A percentile compares a stretch with the other conserved stretches of the same genome.
phyloP scores from a whole-genome alignment of 2,888 invertebrate genomes.

The Hirtodrosophila alboralis region DNA sequence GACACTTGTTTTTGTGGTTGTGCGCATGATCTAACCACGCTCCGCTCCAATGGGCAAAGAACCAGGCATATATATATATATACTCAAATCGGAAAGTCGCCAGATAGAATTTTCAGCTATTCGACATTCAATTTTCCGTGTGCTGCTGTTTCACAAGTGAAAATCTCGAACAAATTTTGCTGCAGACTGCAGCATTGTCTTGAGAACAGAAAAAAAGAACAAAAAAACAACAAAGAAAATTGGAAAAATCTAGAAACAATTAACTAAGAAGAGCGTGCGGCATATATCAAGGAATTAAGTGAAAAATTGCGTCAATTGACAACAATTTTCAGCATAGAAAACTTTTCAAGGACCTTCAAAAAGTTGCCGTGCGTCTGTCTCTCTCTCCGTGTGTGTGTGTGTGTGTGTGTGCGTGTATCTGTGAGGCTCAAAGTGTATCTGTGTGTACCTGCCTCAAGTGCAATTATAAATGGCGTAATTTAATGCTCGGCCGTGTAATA shows the following conservation, averaged over 20 bases:
- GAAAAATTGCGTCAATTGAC: slow-evolving; percentile 22
- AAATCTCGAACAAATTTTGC: slow-evolving; percentile 30
- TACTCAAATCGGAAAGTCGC: slow-evolving; percentile 24
- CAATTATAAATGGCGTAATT: slow-evolving; percentile 77
- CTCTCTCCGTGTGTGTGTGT: slow-evolving; percentile 7
- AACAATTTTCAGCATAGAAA: slow-evolving; percentile 35
- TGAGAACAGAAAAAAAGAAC: too few species aligned
- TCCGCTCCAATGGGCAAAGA: slow-evolving; percentile 39
- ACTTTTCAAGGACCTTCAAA: slow-evolving; percentile 72
- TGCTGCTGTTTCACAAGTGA: slow-evolving; percentile 61
- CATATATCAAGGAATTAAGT: slow-evolving; percentile 49
- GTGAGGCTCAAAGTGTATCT: too few species aligned
- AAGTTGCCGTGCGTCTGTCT: slow-evolving; percentile 29
- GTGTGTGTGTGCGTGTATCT: slow-evolving; percentile 18
- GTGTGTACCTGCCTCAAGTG: slow-evolving; percentile 57
- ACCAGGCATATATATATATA: slow-evolving; percentile 44
- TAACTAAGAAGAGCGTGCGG: slow-evolving; percentile 26
- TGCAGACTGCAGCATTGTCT: slow-evolving; percentile 1
- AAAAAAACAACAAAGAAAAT: slow-evolving; percentile 16
- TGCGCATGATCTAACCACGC: slow-evolving; percentile 53
- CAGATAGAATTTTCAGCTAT: slow-evolving; percentile 65
- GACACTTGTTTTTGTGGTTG: slow-evolving; percentile 58
- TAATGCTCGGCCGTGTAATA: slow-evolving; percentile 56
- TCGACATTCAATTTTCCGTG: slow-evolving; percentile 71
- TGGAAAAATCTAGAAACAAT: not conserved